These are phyloP conservation scores for Perca fluviatilis DNA, from an alignment of 2,113 vertebrate species.

Conservation along the genomic window DNA sequence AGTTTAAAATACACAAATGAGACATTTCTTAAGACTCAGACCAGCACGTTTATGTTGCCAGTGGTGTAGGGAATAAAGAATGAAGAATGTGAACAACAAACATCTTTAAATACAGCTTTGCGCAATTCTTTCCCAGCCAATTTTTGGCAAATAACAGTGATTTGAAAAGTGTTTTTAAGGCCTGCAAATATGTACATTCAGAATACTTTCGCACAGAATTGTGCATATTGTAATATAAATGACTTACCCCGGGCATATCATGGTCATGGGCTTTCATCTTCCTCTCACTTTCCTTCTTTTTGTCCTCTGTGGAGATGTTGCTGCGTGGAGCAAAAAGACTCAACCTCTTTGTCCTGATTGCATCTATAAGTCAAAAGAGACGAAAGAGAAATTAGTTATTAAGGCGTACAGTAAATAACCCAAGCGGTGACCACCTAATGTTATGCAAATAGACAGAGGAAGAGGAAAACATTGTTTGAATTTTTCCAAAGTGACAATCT, in stretches of 20 bases:
- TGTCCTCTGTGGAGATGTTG: constrained; percentile 44
- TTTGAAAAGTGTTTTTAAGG: background rate
- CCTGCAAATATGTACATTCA: background rate
- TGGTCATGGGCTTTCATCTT: constrained; percentile 58
- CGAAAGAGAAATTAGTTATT: constrained; percentile 2
- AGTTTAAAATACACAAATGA: background rate
- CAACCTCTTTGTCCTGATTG: constrained; percentile 68
- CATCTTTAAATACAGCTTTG: background rate
- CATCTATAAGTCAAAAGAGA: constrained; percentile 54
- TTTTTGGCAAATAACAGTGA: background rate
- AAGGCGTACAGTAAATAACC: background rate
- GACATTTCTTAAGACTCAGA: background rate
- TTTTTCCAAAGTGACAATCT: constrained; percentile 15
- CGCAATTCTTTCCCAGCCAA: background rate
- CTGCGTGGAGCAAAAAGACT: constrained; percentile 55
- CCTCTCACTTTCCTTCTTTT: constrained; percentile 43
- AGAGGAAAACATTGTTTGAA: constrained; percentile 28
- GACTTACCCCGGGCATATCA: constrained; percentile 59
- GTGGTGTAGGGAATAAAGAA: background rate
- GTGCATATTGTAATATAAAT: background rate
- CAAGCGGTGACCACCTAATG: background rate
- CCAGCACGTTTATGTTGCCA: background rate
- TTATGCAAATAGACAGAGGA: background rate
- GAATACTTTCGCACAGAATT: background rate
- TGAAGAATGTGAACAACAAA: background rate